Percentiles rank a stretch among this genome's conserved stretches.
Conservation (phyloP, 1,140 invertebrate genomes). For the Ditylenchus dipsaci region DNA sequence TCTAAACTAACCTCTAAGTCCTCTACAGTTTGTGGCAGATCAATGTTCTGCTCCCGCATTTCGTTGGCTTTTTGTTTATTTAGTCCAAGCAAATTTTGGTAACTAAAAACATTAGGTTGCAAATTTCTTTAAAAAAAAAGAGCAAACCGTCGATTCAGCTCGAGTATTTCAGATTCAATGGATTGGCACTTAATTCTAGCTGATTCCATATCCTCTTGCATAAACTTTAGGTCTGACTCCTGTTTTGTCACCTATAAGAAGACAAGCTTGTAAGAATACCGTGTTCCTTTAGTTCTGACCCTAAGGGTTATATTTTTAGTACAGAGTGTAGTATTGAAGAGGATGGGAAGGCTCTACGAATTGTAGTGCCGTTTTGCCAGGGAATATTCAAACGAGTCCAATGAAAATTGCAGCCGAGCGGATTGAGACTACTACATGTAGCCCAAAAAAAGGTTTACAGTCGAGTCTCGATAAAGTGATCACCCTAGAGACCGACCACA, state of each 20-base stretch:
- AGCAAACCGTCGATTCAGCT: conserved; percentile 4
- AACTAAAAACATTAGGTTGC: conserved; percentile 10
- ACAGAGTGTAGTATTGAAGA: no score
- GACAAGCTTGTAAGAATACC: not conserved
- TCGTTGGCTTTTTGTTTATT: conserved; percentile 57
- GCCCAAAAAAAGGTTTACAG: no score
- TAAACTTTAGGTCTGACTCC: conserved; percentile 8
- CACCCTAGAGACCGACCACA: no score
- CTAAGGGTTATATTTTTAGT: no score
- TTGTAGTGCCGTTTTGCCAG: not conserved
- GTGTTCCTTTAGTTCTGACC: no score
- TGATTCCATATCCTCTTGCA: conserved; percentile 22
- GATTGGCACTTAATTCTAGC: conserved; percentile 16
- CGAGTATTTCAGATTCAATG: not conserved
- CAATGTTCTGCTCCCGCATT: conserved; percentile 83
- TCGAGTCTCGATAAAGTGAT: no score
- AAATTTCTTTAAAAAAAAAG: not conserved
- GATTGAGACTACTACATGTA: no score
- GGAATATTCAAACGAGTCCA: not conserved
- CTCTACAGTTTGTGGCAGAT: conserved; percentile 82
- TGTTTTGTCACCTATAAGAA: conserved; percentile 8
- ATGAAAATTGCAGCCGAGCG: no score
- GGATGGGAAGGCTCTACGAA: not conserved
- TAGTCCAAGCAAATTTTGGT: conserved; percentile 66
- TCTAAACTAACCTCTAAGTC: no score